phyloP scores from a whole-genome alignment of 2,797 vertebrate genomes.

The Acanthis flammea region DNA sequence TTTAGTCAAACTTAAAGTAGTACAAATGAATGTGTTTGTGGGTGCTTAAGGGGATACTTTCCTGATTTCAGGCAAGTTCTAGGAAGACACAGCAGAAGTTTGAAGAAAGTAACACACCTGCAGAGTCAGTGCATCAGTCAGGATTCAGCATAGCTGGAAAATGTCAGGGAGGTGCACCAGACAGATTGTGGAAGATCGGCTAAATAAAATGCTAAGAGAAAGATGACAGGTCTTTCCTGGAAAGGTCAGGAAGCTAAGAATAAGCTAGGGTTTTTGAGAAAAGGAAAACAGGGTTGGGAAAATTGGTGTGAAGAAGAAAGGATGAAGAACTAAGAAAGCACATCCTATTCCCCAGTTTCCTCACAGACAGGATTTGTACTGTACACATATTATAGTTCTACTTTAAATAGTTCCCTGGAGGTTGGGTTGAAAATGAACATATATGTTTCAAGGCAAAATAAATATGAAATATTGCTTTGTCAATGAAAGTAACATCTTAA shows the following conservation, averaged over 20 bases:
- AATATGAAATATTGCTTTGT: neutral
- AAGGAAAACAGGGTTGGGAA: conserved; percentile 2
- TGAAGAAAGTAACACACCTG: neutral
- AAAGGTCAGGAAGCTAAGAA: conserved; percentile 52
- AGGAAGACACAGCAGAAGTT: neutral
- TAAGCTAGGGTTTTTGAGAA: neutral
- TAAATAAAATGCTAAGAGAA: neutral
- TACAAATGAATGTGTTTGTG: neutral
- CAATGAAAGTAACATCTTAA: neutral
- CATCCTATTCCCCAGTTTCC: neutral
- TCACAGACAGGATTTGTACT: neutral
- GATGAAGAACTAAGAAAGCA: neutral
- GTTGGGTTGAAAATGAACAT: neutral
- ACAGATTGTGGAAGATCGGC: neutral
- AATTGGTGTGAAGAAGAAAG: conserved; percentile 23
- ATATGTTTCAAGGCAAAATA: neutral
- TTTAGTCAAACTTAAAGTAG: neutral
- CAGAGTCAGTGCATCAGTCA: neutral
- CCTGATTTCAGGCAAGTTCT: neutral
- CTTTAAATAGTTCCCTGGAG: neutral
- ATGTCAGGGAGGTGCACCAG: neutral
- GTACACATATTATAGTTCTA: neutral
- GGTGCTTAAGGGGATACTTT: neutral
- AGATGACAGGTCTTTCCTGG: neutral
- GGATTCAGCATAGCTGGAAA: neutral